Conservation (phyloP, 2,113 vertebrate species). For the Xyrauchen texanus region DNA sequence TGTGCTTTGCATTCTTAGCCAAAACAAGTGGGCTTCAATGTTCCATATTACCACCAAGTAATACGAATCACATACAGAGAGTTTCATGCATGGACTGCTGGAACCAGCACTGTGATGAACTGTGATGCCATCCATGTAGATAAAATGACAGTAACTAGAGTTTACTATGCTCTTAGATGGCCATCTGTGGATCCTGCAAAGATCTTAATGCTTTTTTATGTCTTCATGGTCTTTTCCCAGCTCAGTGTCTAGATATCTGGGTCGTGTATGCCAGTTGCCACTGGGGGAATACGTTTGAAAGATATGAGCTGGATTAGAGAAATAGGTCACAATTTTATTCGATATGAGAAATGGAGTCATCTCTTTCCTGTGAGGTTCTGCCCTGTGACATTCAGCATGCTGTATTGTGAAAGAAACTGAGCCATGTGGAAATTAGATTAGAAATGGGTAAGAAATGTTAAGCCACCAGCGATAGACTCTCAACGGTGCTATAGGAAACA, state of each 20-base stretch:
- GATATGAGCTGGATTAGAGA: slow-evolving; percentile 31
- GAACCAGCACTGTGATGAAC: slow-evolving; percentile 60
- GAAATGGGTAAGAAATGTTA: slow-evolving; percentile 18
- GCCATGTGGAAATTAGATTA: slow-evolving; percentile 35
- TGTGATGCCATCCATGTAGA: neutral
- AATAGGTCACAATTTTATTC: slow-evolving; percentile 29
- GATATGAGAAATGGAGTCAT: slow-evolving; percentile 9
- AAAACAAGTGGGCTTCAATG: neutral
- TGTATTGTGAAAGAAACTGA: slow-evolving; percentile 21
- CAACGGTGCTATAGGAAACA: neutral
- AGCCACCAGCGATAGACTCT: slow-evolving; percentile 7
- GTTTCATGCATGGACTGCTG: slow-evolving; percentile 50
- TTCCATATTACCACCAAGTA: too few relatives aligned
- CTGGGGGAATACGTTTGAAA: slow-evolving; percentile 18
- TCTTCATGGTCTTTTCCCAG: slow-evolving; percentile 40
- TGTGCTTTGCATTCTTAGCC: slow-evolving; percentile 23
- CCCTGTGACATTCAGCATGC: slow-evolving; percentile 12
- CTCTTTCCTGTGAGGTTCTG: neutral
- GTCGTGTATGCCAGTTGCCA: slow-evolving; percentile 52
- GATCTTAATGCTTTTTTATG: slow-evolving; percentile 28
- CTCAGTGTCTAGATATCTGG: slow-evolving; percentile 53
- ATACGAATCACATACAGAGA: neutral
- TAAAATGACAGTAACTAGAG: slow-evolving; percentile 4
- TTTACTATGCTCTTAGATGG: slow-evolving; percentile 30
- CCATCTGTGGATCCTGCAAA: neutral